Evolutionary conservation across 2,113 vertebrate species (phyloP), one percentile per base, ranked within the genome.

Genomic region (Rattus norvegicus): DNA sequence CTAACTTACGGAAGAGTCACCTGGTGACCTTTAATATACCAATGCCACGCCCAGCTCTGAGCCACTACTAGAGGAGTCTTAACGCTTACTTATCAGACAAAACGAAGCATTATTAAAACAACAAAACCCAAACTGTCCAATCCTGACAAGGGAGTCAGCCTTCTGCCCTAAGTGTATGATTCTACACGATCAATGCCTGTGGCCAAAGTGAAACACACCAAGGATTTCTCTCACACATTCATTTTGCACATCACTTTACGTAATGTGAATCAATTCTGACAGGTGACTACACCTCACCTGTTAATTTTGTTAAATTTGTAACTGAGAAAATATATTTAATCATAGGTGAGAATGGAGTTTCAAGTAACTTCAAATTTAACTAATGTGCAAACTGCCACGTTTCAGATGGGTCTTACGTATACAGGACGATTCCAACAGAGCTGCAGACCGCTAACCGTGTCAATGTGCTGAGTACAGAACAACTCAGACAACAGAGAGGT

Each of bases 201-300:
- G 52, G 59, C 76, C 84, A 93, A 47, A 73, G 89, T 19, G 39
- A 3, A n/a, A 75, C 47, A 30, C 36, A 76, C 16, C 61, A 61
- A 67, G 75, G 39, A 86, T n/a, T 12, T 52, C 36, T 33, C 69
- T 19, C 54, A 70, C 56, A 36, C 67, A 47, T 93, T 92, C 86
- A 75, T 69, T 61, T 22, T 33, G 3, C 43, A 43, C 43, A 43
- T 43, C 43, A 43, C 3, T 43, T 43, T 43, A 43, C 43, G 3
- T 91, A 36, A 85, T 56, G 30, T 63, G 80, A 75, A 86, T 65
- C 39, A 85, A 92, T 95, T 95, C 39, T 86, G 84, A 76, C 33
- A 91, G 30, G 49, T 93, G 39, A 36, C 67, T 95, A 72, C 28
- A 83, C 95, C 61, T 86, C 88, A 43, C 43, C 43, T 43, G 43